Percentiles rank a stretch among this genome's conserved stretches.
Evolutionary conservation across 2,888 invertebrate genomes (phyloP).

Genomic region (Platycnemis pennipes): DNA sequence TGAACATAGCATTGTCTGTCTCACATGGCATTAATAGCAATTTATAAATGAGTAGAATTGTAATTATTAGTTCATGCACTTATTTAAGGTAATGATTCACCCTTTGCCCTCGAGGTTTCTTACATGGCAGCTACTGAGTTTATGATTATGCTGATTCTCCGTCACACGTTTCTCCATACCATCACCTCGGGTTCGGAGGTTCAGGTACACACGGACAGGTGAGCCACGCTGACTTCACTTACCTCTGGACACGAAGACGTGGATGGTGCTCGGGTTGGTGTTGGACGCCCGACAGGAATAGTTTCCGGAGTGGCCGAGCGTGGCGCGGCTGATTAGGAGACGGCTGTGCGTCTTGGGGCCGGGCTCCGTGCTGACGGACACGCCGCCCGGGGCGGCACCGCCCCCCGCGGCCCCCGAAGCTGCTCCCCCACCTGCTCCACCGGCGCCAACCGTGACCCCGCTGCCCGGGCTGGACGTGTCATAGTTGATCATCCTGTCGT

Average conservation of each 20-base stretch:
- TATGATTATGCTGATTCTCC: too few relatives aligned
- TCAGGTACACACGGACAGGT: too few relatives aligned
- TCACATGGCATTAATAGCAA: too few relatives aligned
- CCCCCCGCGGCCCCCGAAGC: neutral
- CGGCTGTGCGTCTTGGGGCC: slow-evolving; percentile 92
- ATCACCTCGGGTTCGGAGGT: too few relatives aligned
- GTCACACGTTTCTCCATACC: too few relatives aligned
- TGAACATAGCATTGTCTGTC: too few relatives aligned
- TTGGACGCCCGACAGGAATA: slow-evolving; percentile 95
- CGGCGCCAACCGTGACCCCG: slow-evolving; percentile 47
- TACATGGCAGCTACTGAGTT: too few relatives aligned
- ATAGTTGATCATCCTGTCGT: slow-evolving; percentile 96
- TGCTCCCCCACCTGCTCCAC: neutral
- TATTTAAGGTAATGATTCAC: too few relatives aligned
- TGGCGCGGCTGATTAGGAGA: slow-evolving; percentile 90
- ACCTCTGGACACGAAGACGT: slow-evolving; percentile 95
- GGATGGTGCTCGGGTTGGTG: slow-evolving; percentile 93
- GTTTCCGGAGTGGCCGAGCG: slow-evolving; percentile 93
- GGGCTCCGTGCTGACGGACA: slow-evolving; percentile 90
- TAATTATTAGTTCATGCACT: too few relatives aligned
- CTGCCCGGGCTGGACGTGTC: slow-evolving; percentile 85
- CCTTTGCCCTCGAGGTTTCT: too few relatives aligned
- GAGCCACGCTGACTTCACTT: too few relatives aligned
- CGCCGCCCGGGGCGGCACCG: slow-evolving; percentile 81
- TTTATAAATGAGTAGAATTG: too few relatives aligned